Evolutionary conservation across 1,140 invertebrate species (phyloP).

Genomic region (Neuroterus valhalla): DNA sequence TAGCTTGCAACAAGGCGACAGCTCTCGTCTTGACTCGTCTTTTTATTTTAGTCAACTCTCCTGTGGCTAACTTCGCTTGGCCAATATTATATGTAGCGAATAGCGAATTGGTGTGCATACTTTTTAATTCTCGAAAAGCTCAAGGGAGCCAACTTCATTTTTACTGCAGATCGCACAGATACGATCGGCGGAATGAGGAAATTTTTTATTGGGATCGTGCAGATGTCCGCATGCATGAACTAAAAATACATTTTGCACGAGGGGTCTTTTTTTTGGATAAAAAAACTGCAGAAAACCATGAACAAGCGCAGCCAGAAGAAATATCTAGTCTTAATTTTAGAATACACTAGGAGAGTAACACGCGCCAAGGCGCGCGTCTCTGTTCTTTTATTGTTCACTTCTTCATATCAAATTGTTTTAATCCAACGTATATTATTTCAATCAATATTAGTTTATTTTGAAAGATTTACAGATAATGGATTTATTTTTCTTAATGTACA

Average conservation of each 20-base stretch:
- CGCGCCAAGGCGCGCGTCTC: too few species aligned
- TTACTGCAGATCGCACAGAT: not conserved
- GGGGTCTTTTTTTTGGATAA: not conserved
- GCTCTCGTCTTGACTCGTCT: conserved; percentile 46
- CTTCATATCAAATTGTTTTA: too few species aligned
- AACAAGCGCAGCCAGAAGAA: too few species aligned
- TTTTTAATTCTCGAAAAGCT: not conserved
- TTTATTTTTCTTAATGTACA: too few species aligned
- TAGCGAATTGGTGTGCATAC: conserved; percentile 18
- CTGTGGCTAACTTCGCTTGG: conserved; percentile 48
- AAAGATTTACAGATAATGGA: too few species aligned
- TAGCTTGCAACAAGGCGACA: conserved; percentile 14
- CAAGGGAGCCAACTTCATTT: conserved; percentile 12
- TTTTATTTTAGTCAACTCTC: conserved; percentile 56
- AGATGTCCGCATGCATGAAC: not conserved
- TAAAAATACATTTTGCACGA: not conserved
- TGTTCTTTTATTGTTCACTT: too few species aligned
- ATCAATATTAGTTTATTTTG: too few species aligned
- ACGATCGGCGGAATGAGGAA: not conserved
- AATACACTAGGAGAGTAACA: too few species aligned
- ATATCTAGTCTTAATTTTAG: too few species aligned
- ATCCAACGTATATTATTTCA: too few species aligned
- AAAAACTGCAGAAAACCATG: too few species aligned
- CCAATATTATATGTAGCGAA: conserved; percentile 13
- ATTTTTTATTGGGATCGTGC: not conserved